Evolutionary conservation across 2,797 vertebrate species (phyloP).

Genomic region (Fringilla coelebs): DNA sequence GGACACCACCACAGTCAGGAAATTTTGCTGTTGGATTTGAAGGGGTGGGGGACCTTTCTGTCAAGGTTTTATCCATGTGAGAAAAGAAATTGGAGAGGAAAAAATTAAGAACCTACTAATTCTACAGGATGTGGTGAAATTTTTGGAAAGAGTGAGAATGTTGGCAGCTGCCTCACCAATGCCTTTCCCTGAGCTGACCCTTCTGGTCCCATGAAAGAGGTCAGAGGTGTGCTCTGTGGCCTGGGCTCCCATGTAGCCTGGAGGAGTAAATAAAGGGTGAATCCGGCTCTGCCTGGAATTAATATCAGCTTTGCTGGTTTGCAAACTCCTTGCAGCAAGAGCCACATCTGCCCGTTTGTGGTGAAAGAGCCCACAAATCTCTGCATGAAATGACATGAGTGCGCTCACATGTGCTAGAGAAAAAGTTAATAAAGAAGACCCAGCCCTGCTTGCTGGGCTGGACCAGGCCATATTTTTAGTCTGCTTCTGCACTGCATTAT

Average conservation of each 20-base stretch:
- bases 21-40: neutral
- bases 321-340: neutral
- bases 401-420: neutral
- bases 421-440: neutral
- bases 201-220: neutral
- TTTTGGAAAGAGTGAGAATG: neutral
- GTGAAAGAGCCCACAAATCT: neutral
- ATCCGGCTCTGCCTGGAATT: neutral
- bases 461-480: neutral
- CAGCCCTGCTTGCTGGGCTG: neutral
- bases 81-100: neutral
- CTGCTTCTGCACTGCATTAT: neutral
- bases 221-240: neutral
- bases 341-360: accelerated
- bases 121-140: neutral
- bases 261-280: neutral
- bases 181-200: neutral
- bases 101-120: neutral
- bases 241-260: neutral
- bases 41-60: neutral
- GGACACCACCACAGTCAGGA: neutral
- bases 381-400: accelerated
- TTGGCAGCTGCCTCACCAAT: neutral
- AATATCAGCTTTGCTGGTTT: neutral
- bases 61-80: neutral